Evolutionary conservation across 2,888 invertebrate genomes (phyloP).

Genomic region (Nebria salina): DNA sequence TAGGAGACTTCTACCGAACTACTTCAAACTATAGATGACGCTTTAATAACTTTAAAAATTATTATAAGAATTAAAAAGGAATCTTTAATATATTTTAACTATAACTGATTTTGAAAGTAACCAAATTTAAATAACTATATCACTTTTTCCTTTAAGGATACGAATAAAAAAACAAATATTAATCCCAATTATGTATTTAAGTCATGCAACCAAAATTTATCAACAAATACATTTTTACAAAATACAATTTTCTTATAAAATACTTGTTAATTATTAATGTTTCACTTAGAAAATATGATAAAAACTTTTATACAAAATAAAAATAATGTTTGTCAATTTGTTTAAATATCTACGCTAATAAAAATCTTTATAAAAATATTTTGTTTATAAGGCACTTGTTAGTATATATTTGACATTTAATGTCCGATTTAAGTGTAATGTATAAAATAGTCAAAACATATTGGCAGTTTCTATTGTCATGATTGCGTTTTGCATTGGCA

Average conservation of each 20-base stretch:
- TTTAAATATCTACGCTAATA: not conserved
- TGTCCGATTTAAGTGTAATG: not conserved
- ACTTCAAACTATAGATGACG: too few relatives aligned
- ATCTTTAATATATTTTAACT: too few relatives aligned
- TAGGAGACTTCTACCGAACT: too few relatives aligned
- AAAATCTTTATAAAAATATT: not conserved
- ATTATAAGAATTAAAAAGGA: too few relatives aligned
- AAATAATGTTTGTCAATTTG: not conserved
- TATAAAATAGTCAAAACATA: not conserved
- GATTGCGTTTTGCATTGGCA: not conserved
- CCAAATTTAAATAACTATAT: too few relatives aligned
- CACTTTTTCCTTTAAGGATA: too few relatives aligned
- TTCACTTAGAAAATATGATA: not conserved
- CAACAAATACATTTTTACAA: not conserved
- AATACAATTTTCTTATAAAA: not conserved
- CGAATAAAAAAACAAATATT: not conserved
- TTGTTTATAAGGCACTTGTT: conserved; percentile 1
- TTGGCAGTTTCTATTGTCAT: not conserved
- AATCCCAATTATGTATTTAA: not conserved
- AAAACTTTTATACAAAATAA: not conserved
- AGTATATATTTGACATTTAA: not conserved
- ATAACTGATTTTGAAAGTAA: too few relatives aligned
- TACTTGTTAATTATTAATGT: too few relatives aligned
- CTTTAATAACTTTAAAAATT: too few relatives aligned
- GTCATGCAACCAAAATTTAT: not conserved